phyloP scores from a whole-genome alignment of 1,140 invertebrate species.

The Odontomachus brunneus region DNA sequence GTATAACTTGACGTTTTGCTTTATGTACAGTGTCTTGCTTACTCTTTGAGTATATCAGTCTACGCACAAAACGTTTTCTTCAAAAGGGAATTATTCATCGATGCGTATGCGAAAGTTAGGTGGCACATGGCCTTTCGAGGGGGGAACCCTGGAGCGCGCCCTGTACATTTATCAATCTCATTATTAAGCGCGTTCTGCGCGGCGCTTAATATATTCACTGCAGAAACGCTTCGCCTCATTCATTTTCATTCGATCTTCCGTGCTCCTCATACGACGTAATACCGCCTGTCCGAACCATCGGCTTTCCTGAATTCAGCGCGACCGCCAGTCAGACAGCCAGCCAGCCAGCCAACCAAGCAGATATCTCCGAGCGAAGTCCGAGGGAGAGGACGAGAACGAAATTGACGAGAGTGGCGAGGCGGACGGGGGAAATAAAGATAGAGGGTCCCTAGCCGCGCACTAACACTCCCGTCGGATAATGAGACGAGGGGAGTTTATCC shows the following conservation, averaged over 20 bases:
- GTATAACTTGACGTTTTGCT: background rate
- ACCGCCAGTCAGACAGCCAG: slow-evolving; percentile 1
- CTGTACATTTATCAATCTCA: slow-evolving; percentile 31
- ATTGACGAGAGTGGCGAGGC: slow-evolving; percentile 36
- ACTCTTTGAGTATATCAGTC: background rate
- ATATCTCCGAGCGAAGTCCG: slow-evolving; percentile 44
- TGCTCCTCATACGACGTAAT: slow-evolving; percentile 15
- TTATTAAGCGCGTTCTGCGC: slow-evolving; percentile 39
- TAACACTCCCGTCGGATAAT: slow-evolving; percentile 56
- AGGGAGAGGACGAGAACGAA: background rate
- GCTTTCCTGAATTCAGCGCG: slow-evolving; percentile 51
- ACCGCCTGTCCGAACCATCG: slow-evolving; percentile 14
- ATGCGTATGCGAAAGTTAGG: background rate
- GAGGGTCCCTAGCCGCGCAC: slow-evolving; percentile 41
- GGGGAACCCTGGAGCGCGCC: background rate
- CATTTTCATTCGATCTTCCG: slow-evolving; percentile 11
- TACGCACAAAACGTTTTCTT: background rate
- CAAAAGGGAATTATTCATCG: slow-evolving; percentile 22
- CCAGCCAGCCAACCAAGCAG: slow-evolving; percentile 4
- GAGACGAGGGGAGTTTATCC: slow-evolving; percentile 64
- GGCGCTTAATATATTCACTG: slow-evolving; percentile 43
- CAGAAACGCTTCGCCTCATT: slow-evolving; percentile 24
- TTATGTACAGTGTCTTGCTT: background rate
- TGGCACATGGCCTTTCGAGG: background rate
- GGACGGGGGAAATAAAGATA: slow-evolving; percentile 45